Conservation (phyloP, 2,888 invertebrate species). For the Leptura quadrifasciata region DNA sequence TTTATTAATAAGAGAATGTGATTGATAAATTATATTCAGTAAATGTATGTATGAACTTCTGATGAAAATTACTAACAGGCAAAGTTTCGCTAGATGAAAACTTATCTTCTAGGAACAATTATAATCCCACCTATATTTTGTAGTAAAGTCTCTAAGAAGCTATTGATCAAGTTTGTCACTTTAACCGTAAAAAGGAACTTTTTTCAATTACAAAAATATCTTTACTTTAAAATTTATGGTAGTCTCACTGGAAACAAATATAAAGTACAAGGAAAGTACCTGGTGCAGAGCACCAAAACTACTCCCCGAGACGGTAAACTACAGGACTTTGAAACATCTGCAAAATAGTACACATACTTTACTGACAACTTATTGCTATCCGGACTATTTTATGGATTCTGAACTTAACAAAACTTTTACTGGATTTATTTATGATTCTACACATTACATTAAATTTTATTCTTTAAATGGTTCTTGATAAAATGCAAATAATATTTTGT, state of each 20-base stretch:
- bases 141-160: slow-evolving; percentile 14
- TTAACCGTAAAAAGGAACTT: neutral
- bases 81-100: neutral
- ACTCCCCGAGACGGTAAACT: slow-evolving; percentile 44
- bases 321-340: slow-evolving; percentile 50
- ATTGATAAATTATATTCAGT: too few relatives aligned
- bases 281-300: slow-evolving; percentile 21
- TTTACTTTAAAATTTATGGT: slow-evolving; percentile 24
- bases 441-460: slow-evolving; percentile 31
- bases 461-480: neutral
- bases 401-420: slow-evolving; percentile 43
- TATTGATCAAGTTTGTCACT: slow-evolving; percentile 5
- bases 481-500: too few relatives aligned
- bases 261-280: slow-evolving; percentile 36
- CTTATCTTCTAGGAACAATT: neutral
- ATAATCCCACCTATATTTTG: slow-evolving; percentile 4
- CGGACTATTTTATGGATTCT: slow-evolving; percentile 47
- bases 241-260: slow-evolving; percentile 30
- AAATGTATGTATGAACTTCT: neutral
- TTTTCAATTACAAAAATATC: slow-evolving; percentile 26
- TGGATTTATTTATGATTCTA: slow-evolving; percentile 46
- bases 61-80: neutral
- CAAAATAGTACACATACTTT: slow-evolving; percentile 51
- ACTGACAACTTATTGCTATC: slow-evolving; percentile 47
- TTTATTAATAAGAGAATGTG: too few relatives aligned